Evolutionary conservation across 2,113 vertebrate genomes (phyloP).

Genomic region (Chloroceryle aenea): DNA sequence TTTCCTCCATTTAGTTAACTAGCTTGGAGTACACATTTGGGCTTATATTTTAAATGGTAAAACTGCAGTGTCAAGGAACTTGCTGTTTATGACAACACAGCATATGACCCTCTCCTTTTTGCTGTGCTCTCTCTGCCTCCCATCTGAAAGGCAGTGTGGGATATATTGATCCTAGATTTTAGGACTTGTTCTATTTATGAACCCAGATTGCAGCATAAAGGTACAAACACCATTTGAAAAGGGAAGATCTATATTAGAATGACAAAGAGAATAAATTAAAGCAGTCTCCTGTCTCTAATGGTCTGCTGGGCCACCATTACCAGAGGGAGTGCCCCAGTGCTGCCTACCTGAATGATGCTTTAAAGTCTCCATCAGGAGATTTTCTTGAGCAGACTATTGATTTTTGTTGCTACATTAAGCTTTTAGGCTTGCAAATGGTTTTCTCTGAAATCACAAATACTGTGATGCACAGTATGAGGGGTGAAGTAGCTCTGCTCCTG

Average conservation of each 20-base stretch:
- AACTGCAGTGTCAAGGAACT: background rate
- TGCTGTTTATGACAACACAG: background rate
- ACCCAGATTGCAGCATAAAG: background rate
- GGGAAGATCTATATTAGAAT: conserved; percentile 33
- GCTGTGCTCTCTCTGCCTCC: background rate
- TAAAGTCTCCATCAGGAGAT: background rate
- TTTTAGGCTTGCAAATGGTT: conserved; percentile 40
- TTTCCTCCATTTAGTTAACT: background rate
- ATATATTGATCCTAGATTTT: conserved; percentile 42
- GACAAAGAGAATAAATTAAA: conserved; percentile 38
- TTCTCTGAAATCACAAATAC: conserved; percentile 47
- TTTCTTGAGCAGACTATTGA: conserved; percentile 49
- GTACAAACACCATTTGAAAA: background rate
- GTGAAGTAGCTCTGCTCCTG: background rate
- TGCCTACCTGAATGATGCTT: conserved; percentile 11
- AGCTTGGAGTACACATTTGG: background rate
- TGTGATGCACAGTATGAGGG: background rate
- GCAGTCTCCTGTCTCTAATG: background rate
- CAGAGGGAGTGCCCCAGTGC: background rate
- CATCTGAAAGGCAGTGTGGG: background rate
- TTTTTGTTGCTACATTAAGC: conserved; percentile 56
- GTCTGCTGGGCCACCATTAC: background rate
- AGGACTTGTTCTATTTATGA: conserved; percentile 21
- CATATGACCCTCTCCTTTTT: background rate
- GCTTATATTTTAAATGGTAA: background rate